Evolutionary conservation across 2,797 vertebrate genomes (phyloP).

Genomic region (Phataginus tricuspis): DNA sequence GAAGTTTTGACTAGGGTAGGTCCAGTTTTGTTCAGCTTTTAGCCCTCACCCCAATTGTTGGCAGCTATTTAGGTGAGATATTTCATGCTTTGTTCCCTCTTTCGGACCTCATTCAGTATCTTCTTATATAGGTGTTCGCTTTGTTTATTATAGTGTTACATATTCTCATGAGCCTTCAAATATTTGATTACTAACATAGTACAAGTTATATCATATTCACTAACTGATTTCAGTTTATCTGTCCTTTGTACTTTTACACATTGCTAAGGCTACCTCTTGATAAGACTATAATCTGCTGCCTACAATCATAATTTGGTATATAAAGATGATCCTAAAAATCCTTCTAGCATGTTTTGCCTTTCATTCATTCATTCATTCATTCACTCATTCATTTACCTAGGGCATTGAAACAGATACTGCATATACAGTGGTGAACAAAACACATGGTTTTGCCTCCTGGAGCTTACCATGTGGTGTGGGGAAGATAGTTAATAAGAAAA

Average conservation of each 20-base stretch:
- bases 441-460: not conserved
- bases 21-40: not conserved
- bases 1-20: not conserved
- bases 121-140: not conserved
- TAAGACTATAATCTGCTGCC: not conserved
- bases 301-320: not conserved
- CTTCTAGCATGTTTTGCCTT: not conserved
- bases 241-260: not conserved
- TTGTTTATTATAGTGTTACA: not conserved
- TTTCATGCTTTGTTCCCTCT: not conserved
- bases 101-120: not conserved
- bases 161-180: not conserved
- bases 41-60: not conserved
- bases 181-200: not conserved
- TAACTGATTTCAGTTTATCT: not conserved
- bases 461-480: not conserved
- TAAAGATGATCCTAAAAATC: not conserved
- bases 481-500: conserved; percentile 22
- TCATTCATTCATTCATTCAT: not conserved
- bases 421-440: not conserved
- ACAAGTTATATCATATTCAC: not conserved
- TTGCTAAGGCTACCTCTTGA: not conserved
- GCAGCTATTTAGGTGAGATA: not conserved
- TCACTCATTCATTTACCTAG: not conserved
- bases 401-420: not conserved